These are phyloP conservation scores for Drosophila equinoxialis DNA, from an alignment of 1,140 invertebrate species.

Conservation along the genomic window DNA sequence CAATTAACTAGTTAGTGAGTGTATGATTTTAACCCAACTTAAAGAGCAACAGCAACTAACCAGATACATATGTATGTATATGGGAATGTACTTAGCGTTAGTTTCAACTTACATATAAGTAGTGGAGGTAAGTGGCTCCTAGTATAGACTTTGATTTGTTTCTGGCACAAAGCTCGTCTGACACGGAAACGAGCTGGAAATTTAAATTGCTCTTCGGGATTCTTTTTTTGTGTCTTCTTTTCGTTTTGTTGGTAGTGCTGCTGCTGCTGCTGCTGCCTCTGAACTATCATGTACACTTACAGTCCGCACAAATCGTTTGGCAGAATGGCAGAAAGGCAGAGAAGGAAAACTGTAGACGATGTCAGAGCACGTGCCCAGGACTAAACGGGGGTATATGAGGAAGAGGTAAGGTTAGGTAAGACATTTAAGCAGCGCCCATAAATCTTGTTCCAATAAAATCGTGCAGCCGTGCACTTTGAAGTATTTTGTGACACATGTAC, in stretches of 20 bases:
- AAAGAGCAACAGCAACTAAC: slow-evolving; percentile 1
- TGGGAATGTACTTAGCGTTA: neutral
- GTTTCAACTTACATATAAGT: no score
- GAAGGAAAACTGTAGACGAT: slow-evolving; percentile 11
- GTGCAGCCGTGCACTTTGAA: slow-evolving; percentile 22
- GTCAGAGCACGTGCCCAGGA: slow-evolving; percentile 8
- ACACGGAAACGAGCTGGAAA: slow-evolving; percentile 23
- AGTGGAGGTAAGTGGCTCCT: neutral
- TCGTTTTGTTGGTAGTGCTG: neutral
- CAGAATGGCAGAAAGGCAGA: neutral
- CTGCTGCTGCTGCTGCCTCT: neutral
- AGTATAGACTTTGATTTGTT: slow-evolving; percentile 21
- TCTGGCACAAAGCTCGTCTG: slow-evolving; percentile 20
- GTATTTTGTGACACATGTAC: slow-evolving; percentile 18
- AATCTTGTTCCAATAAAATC: slow-evolving; percentile 24
- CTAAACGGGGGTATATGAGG: neutral
- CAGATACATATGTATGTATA: neutral
- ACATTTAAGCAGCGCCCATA: slow-evolving; percentile 15
- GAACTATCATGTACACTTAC: slow-evolving; percentile 19
- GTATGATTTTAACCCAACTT: neutral
- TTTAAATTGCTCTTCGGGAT: slow-evolving; percentile 15
- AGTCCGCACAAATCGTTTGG: slow-evolving; percentile 17
- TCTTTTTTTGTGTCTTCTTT: neutral
- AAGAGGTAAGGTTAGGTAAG: slow-evolving; percentile 1
- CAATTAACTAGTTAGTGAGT: neutral